Evolutionary conservation across 2,113 vertebrate genomes (phyloP).

Genomic region (Ochotona curzoniae): DNA sequence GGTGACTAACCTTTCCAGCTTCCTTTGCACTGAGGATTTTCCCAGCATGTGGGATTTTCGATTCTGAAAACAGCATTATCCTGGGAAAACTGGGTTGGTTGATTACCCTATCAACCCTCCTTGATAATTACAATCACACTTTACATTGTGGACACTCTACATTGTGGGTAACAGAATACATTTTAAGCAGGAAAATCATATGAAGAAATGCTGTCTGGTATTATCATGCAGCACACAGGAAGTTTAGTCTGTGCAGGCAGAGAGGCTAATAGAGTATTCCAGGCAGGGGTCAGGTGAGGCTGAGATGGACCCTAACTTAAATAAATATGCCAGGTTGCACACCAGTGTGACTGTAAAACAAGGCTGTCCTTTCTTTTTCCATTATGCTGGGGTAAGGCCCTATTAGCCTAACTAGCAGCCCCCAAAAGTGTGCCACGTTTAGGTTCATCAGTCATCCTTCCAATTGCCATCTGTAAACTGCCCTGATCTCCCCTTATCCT

Average conservation of each 20-base stretch:
- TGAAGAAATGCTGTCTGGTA: background rate
- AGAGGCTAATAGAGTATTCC: background rate
- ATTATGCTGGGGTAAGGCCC: background rate
- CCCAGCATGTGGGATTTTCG: background rate
- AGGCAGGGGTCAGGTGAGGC: background rate
- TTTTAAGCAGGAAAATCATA: background rate
- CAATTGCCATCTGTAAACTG: background rate
- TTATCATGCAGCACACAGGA: background rate
- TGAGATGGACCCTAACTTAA: background rate
- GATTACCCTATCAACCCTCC: background rate
- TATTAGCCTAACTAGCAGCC: background rate
- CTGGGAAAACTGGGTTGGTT: background rate
- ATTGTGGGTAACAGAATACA: background rate
- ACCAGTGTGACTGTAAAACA: background rate
- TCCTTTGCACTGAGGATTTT: background rate
- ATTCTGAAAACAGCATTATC: background rate
- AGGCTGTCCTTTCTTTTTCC: background rate
- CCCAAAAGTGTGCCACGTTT: background rate
- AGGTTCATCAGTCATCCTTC: background rate
- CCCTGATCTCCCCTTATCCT: background rate
- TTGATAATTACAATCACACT: background rate
- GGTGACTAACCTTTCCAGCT: background rate
- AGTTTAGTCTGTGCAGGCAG: background rate
- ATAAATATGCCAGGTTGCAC: background rate
- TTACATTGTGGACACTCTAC: slow-evolving; percentile 6